A percentile compares a stretch with the other conserved stretches of the same genome.
Conservation (phyloP, 2,797 vertebrate species). For the Urocyon cinereoargenteus region DNA sequence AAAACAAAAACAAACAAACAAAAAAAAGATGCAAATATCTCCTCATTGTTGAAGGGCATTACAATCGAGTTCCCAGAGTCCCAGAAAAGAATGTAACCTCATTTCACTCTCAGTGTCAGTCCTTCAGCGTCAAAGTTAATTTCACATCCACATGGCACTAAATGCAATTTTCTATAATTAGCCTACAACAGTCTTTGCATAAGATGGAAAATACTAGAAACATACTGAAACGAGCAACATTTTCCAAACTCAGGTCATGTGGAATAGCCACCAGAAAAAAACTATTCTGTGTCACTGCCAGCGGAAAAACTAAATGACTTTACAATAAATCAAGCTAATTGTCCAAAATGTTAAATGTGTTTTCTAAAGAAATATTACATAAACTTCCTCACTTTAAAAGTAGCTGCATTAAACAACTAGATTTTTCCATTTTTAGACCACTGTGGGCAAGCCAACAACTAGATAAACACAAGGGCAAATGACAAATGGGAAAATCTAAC, state of each 20-base stretch:
- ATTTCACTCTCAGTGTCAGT: constrained; percentile 69
- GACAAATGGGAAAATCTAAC: constrained; percentile 50
- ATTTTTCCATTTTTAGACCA: constrained; percentile 69
- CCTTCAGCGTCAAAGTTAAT: constrained; percentile 65
- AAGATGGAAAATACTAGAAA: constrained; percentile 59
- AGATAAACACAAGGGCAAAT: constrained; percentile 27
- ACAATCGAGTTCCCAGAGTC: constrained; percentile 63
- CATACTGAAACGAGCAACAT: constrained; percentile 39
- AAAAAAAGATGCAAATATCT: constrained; percentile 33
- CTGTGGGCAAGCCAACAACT: constrained; percentile 51
- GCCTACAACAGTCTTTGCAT: constrained; percentile 20
- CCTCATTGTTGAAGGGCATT: constrained; percentile 20
- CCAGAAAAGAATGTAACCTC: constrained; percentile 59
- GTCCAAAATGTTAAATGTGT: constrained; percentile 61
- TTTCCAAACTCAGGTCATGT: constrained; percentile 54
- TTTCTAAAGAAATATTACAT: constrained; percentile 56
- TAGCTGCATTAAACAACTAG: constrained; percentile 36
- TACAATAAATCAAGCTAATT: constrained; percentile 62
- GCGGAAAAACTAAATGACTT: constrained; percentile 58
- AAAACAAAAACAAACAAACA: no score
- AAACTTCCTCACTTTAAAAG: constrained; percentile 41
- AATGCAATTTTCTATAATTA: constrained; percentile 72
- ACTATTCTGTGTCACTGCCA: not conserved
- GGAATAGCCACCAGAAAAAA: constrained; percentile 13
- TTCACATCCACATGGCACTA: constrained; percentile 52